Evolutionary conservation across 2,797 vertebrate genomes (phyloP).

Genomic region (Rhinatrema bivittatum): DNA sequence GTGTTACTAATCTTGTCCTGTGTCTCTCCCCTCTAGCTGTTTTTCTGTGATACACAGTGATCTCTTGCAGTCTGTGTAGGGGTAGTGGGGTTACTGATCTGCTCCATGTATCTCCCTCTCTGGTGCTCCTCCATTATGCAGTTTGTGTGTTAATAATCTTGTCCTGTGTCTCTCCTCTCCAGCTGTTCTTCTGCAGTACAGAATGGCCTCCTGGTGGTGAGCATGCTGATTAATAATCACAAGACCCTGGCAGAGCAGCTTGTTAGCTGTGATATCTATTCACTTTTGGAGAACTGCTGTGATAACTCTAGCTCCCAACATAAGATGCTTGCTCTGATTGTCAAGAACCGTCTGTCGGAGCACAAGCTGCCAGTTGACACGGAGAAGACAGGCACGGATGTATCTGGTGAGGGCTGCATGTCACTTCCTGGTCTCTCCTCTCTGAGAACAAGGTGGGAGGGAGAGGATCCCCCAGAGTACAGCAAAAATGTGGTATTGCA

Average conservation of each 20-base stretch:
- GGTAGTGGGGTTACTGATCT: too few relatives aligned
- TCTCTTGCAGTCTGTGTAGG: too few relatives aligned
- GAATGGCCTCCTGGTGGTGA: conserved; percentile 78
- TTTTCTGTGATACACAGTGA: too few relatives aligned
- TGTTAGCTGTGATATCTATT: conserved; percentile 51
- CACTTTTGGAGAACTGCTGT: conserved; percentile 53
- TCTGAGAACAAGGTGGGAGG: too few relatives aligned
- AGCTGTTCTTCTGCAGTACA: conserved; percentile 72
- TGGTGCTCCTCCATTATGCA: too few relatives aligned
- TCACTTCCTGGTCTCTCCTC: too few relatives aligned
- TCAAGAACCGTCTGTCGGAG: conserved; percentile 71
- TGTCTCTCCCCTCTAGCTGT: too few relatives aligned
- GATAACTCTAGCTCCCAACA: conserved; percentile 33
- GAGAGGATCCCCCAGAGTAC: too few relatives aligned
- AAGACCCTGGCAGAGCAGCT: conserved; percentile 81
- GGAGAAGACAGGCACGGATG: conserved; percentile 42
- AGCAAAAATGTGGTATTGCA: too few relatives aligned
- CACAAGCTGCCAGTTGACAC: conserved; percentile 40
- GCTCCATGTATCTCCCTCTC: neutral
- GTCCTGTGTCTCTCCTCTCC: neutral
- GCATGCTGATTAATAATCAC: conserved; percentile 73
- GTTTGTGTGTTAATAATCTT: neutral
- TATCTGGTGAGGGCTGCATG: neutral
- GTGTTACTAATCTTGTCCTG: too few relatives aligned
- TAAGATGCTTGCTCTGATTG: conserved; percentile 61